Percentiles rank a stretch among this genome's conserved stretches.
phyloP scores from a whole-genome alignment of 2,888 invertebrate species.

The Drosophila suboccidentalis region DNA sequence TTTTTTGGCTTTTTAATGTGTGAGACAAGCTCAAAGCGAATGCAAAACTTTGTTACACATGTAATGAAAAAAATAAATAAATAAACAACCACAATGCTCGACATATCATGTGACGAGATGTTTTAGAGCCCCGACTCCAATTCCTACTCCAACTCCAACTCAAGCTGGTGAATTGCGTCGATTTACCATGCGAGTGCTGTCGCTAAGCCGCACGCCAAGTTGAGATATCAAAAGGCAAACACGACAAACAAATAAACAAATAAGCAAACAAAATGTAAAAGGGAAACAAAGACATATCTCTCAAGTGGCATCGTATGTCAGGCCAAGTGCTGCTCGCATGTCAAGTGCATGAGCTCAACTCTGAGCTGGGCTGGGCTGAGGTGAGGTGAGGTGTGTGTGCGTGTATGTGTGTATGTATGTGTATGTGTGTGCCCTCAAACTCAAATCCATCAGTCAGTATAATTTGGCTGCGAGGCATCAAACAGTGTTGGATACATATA shows the following conservation, averaged over 20 bases:
- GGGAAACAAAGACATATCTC: conserved; percentile 79
- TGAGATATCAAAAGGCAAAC: conserved; percentile 77
- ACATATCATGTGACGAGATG: conserved; percentile 61
- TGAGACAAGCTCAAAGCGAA: conserved; percentile 73
- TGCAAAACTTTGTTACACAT: conserved; percentile 79
- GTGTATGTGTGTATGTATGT: not conserved
- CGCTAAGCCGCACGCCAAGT: conserved; percentile 78
- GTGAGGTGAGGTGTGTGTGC: not conserved
- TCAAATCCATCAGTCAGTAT: conserved; percentile 65
- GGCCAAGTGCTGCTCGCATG: conserved; percentile 62
- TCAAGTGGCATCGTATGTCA: conserved; percentile 81
- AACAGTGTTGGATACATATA: conserved; percentile 13
- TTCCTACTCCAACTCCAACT: not conserved
- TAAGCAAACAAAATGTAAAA: conserved; percentile 58
- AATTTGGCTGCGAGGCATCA: conserved; percentile 69
- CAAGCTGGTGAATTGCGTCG: conserved; percentile 68
- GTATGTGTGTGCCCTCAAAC: conserved; percentile 19
- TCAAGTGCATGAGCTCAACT: conserved; percentile 66
- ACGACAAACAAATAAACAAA: conserved; percentile 67
- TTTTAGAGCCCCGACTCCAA: conserved; percentile 14
- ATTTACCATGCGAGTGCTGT: conserved; percentile 73
- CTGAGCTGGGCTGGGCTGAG: conserved; percentile 3
- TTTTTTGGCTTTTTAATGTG: conserved; percentile 59
- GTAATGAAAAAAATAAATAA: conserved; percentile 81
- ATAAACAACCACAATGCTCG: conserved; percentile 58